These are phyloP conservation scores for Nezara viridula DNA, from an alignment of 2,888 invertebrate species.

Conservation along the genomic window DNA sequence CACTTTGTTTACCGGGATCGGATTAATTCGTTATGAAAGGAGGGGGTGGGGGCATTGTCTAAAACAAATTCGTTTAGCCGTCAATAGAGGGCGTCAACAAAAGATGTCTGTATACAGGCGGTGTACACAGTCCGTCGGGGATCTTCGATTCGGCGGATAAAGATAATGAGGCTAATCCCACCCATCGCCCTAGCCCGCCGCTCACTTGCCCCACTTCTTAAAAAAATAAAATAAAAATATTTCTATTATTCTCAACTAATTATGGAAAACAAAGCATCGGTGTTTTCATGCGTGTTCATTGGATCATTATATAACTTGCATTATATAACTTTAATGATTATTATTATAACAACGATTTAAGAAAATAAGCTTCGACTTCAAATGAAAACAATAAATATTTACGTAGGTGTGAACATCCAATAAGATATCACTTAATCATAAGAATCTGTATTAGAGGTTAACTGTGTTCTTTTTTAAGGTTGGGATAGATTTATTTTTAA, in stretches of 20 bases:
- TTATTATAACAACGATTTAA: not conserved
- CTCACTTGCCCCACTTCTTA: not conserved
- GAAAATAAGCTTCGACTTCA: not conserved
- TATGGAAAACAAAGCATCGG: not conserved
- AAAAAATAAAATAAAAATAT: too few species aligned
- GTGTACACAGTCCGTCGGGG: not conserved
- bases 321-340: slow-evolving; percentile 25
- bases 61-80: slow-evolving; percentile 24
- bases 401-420: not conserved
- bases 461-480: too few species aligned
- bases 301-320: slow-evolving; percentile 30
- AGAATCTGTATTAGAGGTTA: too few species aligned
- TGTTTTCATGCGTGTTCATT: slow-evolving; percentile 17
- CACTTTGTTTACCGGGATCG: slow-evolving; percentile 29
- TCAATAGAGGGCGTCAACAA: slow-evolving; percentile 48
- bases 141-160: slow-evolving; percentile 28
- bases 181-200: not conserved
- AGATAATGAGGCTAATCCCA: not conserved
- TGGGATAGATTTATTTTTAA: not conserved
- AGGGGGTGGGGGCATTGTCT: not conserved
- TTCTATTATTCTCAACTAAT: not conserved
- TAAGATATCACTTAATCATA: not conserved
- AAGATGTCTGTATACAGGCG: slow-evolving; percentile 7
- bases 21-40: slow-evolving; percentile 44
- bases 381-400: not conserved